These are phyloP conservation scores for Petrocephalus microphthalmus DNA, from an alignment of 2,113 vertebrate species.

Conservation along the genomic window DNA sequence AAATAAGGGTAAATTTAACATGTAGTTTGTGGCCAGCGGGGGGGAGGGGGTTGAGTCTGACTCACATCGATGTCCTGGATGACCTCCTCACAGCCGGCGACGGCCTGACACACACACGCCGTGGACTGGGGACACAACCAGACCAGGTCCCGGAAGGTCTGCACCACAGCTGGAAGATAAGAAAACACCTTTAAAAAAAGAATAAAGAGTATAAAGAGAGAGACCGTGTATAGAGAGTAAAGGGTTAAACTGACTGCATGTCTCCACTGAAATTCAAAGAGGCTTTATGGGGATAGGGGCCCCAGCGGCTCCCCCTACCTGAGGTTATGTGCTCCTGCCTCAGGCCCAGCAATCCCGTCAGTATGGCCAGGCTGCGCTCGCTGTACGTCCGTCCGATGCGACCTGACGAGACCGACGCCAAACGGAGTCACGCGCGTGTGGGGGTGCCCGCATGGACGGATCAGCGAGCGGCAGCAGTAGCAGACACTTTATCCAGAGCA, in stretches of 20 bases:
- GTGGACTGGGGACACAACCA: slow-evolving; percentile 89
- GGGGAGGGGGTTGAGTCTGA: no score
- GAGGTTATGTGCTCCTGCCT: slow-evolving; percentile 90
- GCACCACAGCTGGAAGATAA: slow-evolving; percentile 71
- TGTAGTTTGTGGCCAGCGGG: neutral
- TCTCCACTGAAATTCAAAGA: neutral
- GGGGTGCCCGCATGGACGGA: no score
- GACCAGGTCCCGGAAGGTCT: slow-evolving; percentile 83
- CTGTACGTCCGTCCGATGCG: slow-evolving; percentile 84
- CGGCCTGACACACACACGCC: slow-evolving; percentile 67
- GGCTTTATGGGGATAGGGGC: neutral
- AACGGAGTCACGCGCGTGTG: neutral
- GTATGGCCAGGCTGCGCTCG: slow-evolving; percentile 78
- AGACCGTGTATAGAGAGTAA: neutral
- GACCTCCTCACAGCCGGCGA: slow-evolving; percentile 76
- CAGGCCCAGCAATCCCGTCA: slow-evolving; percentile 78
- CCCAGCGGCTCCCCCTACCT: slow-evolving; percentile 55
- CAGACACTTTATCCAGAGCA: neutral
- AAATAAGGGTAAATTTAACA: neutral
- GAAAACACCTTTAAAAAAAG: neutral
- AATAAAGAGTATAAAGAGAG: neutral
- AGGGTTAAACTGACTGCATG: neutral
- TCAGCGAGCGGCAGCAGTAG: no score
- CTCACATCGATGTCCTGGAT: slow-evolving; percentile 83
- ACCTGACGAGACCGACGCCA: slow-evolving; percentile 53